phyloP scores from a whole-genome alignment of 2,797 vertebrate genomes.

The Coluber constrictor region DNA sequence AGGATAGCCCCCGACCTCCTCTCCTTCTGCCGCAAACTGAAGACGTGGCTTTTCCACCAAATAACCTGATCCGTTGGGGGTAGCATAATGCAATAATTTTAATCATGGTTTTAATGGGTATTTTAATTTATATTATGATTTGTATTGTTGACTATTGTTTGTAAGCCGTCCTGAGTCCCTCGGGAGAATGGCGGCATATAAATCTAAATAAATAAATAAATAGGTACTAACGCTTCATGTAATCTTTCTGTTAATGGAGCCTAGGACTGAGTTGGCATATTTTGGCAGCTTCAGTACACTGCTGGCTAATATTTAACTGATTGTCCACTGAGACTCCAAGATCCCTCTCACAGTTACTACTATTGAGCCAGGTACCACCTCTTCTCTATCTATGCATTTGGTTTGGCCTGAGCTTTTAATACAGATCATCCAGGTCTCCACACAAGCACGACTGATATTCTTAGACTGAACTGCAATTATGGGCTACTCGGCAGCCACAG shows the following conservation, averaged over 20 bases:
- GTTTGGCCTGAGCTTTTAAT: neutral
- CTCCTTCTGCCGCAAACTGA: no score
- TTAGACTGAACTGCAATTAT: neutral
- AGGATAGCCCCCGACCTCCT: no score
- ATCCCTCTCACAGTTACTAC: neutral
- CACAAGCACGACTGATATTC: neutral
- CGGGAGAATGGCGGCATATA: no score
- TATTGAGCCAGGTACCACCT: neutral
- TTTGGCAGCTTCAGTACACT: neutral
- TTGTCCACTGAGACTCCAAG: neutral
- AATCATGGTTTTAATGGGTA: no score
- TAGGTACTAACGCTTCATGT: neutral
- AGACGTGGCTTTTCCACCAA: no score
- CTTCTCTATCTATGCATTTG: neutral
- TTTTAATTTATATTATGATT: no score
- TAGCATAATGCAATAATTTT: no score
- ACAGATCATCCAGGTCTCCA: neutral
- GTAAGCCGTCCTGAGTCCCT: no score
- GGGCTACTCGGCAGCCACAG: neutral
- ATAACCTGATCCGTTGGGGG: no score
- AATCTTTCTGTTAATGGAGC: neutral
- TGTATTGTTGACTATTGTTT: no score
- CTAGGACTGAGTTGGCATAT: neutral
- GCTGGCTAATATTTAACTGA: neutral
- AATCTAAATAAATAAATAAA: no score